A percentile compares a stretch with the other conserved stretches of the same genome.
phyloP scores from a whole-genome alignment of 35 echinoderm and acorn worm species.

The Holothuria glaberrima region DNA sequence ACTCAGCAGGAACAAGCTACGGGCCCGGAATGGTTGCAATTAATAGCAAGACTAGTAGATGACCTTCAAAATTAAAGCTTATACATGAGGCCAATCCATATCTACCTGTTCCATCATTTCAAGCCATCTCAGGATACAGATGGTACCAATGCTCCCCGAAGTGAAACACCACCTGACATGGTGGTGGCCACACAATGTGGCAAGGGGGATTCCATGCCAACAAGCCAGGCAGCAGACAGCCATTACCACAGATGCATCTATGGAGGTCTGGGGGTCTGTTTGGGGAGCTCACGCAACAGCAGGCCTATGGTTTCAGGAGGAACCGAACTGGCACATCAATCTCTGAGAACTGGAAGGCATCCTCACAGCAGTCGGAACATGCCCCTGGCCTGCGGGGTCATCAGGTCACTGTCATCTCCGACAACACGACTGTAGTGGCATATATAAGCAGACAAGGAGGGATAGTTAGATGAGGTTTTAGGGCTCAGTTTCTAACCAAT shows the following conservation, averaged over 20 bases:
- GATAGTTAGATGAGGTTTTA: too few relatives aligned
- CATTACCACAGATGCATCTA: background rate
- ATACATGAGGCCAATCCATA: too few relatives aligned
- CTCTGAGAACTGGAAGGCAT: background rate
- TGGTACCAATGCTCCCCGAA: too few relatives aligned
- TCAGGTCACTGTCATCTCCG: constrained; percentile 18
- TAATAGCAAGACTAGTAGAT: too few relatives aligned
- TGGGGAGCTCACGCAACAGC: background rate
- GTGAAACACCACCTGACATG: too few relatives aligned
- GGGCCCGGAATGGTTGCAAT: background rate
- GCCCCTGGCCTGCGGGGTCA: background rate
- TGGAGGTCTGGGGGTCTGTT: background rate
- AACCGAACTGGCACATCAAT: background rate
- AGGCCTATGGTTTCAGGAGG: background rate
- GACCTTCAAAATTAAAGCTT: too few relatives aligned
- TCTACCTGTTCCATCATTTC: too few relatives aligned
- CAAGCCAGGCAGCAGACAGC: too few relatives aligned
- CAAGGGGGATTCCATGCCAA: too few relatives aligned
- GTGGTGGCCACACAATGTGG: too few relatives aligned
- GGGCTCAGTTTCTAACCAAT: too few relatives aligned
- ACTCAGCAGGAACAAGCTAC: background rate
- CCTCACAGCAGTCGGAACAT: background rate
- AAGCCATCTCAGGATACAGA: too few relatives aligned
- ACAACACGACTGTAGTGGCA: constrained; percentile 47
- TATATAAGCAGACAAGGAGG: constrained; percentile 63